Conservation (phyloP, 2,888 invertebrate genomes). For the Stramonita haemastoma region DNA sequence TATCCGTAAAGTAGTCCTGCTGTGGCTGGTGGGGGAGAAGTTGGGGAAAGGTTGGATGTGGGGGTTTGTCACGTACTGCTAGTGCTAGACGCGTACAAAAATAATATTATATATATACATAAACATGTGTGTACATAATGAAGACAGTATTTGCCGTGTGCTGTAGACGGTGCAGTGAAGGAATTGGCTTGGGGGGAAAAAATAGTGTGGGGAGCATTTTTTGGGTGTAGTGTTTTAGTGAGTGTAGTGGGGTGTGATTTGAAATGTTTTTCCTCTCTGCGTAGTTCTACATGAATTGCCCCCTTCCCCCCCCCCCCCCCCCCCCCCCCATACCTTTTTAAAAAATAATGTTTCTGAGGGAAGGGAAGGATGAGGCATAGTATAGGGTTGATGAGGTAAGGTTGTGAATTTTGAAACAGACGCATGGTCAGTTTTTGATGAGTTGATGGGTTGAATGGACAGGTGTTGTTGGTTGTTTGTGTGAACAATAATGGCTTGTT, state of each 20-base stretch:
- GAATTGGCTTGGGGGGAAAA: too few relatives aligned
- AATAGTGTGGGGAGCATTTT: too few relatives aligned
- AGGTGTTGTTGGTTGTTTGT: not conserved
- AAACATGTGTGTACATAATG: too few relatives aligned
- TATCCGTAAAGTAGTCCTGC: slow-evolving; percentile 4
- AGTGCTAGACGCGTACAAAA: too few relatives aligned
- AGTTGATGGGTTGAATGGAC: too few relatives aligned
- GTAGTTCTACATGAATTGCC: not conserved
- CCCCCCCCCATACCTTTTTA: too few relatives aligned
- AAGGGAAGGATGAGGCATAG: not conserved
- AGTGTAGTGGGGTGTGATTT: too few relatives aligned
- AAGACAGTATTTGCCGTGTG: too few relatives aligned
- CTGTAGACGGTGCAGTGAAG: too few relatives aligned
- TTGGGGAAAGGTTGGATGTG: not conserved
- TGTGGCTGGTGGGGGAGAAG: not conserved
- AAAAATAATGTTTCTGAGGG: not conserved
- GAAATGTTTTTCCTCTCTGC: not conserved
- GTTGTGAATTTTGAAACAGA: not conserved
- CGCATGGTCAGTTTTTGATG: not conserved
- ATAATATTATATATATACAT: too few relatives aligned
- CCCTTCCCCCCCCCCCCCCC: not conserved
- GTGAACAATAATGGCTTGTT: too few relatives aligned
- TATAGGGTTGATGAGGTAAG: not conserved
- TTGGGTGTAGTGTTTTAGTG: too few relatives aligned
- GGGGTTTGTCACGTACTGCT: not conserved